A percentile compares a stretch with the other conserved stretches of the same genome.
These are phyloP conservation scores for Asbolus verrucosus DNA, from an alignment of 1,140 invertebrate genomes.

Conservation along the genomic window DNA sequence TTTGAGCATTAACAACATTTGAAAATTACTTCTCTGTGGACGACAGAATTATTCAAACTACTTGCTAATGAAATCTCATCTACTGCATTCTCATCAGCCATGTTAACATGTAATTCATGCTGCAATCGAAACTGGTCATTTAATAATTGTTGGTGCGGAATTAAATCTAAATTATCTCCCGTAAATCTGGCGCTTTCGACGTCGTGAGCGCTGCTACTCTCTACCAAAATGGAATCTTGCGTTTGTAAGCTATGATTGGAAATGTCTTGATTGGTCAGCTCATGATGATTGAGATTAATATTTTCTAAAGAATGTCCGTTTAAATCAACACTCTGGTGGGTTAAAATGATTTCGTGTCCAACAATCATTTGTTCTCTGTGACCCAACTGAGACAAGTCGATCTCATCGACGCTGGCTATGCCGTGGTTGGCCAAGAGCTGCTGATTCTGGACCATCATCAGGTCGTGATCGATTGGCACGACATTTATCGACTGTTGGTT, in stretches of 20 bases:
- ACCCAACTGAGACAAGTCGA: conserved; percentile 57
- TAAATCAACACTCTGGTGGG: conserved; percentile 54
- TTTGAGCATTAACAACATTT: not conserved
- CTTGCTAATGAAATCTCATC: conserved; percentile 1
- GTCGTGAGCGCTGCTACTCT: conserved; percentile 32
- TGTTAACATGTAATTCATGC: conserved; percentile 50
- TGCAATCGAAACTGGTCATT: conserved; percentile 55
- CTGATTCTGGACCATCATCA: conserved; percentile 60
- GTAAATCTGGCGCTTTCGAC: conserved; percentile 46
- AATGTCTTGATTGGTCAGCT: conserved; percentile 58
- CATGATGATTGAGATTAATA: conserved; percentile 58
- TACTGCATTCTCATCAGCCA: conserved; percentile 30
- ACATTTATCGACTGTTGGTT: conserved; percentile 59
- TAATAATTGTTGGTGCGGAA: conserved; percentile 55
- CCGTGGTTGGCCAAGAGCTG: conserved; percentile 55
- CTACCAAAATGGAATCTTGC: conserved; percentile 51
- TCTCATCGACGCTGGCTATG: conserved; percentile 54
- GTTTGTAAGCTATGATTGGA: conserved; percentile 58
- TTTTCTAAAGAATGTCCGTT: conserved; percentile 57
- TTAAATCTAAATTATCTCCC: conserved; percentile 49
- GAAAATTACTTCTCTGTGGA: conserved; percentile 36
- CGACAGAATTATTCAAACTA: conserved; percentile 1
- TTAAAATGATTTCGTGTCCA: conserved; percentile 56
- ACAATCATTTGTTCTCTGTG: conserved; percentile 58
- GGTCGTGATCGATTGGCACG: conserved; percentile 53